These are phyloP conservation scores for Silurus lanzhouensis DNA, from an alignment of 2,797 vertebrate species.

Conservation along the genomic window DNA sequence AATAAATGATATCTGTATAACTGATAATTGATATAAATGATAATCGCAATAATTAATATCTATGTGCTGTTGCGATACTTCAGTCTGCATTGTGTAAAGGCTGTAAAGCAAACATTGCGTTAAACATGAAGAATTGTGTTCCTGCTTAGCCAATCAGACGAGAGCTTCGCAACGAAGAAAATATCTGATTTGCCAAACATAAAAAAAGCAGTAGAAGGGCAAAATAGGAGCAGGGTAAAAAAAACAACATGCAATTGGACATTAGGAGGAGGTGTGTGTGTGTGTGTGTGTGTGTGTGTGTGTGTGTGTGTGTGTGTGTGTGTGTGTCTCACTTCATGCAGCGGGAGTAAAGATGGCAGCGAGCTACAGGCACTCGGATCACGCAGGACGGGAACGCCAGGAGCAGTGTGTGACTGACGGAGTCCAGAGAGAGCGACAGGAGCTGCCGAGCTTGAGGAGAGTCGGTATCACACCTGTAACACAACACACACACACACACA, in stretches of 20 bases:
- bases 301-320: constrained; percentile 26
- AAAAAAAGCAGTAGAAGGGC: background rate
- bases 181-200: background rate
- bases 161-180: background rate
- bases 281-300: background rate
- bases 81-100: background rate
- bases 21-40: no score
- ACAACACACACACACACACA: constrained; percentile 44
- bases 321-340: constrained; percentile 91
- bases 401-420: constrained; percentile 82
- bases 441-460: constrained; percentile 78
- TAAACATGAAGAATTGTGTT: background rate
- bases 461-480: constrained; percentile 80
- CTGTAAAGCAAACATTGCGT: background rate
- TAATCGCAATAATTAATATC: no score
- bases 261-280: background rate
- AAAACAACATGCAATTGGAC: background rate
- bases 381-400: constrained; percentile 89
- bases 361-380: constrained; percentile 87
- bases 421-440: constrained; percentile 87
- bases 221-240: background rate
- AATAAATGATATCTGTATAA: no score
- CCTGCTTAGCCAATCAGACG: background rate
- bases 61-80: background rate
- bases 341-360: constrained; percentile 89